Conservation (phyloP, 2,797 vertebrate genomes). For the Melanotaenia trifasciata region DNA sequence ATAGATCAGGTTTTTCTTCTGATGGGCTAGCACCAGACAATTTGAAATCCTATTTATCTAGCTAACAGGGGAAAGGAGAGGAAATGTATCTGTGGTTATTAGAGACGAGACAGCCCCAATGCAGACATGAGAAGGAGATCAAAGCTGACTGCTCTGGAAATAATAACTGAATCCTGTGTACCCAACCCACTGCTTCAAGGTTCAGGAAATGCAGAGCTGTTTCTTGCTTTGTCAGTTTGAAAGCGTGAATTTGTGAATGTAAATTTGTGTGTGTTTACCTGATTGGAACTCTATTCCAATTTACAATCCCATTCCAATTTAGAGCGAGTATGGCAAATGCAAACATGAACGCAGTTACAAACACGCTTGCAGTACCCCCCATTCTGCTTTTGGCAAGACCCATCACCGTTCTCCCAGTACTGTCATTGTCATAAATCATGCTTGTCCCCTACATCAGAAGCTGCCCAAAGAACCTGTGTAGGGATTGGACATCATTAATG, state of each 20-base stretch:
- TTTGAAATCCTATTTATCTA: slow-evolving; percentile 79
- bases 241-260: slow-evolving; percentile 8
- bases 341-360: slow-evolving; percentile 57
- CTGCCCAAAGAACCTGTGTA: slow-evolving; percentile 67
- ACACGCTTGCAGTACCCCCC: slow-evolving; percentile 51
- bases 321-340: slow-evolving; percentile 59
- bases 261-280: slow-evolving; percentile 42
- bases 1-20: slow-evolving; percentile 73
- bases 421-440: slow-evolving; percentile 77
- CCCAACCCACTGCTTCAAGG: slow-evolving; percentile 56
- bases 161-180: slow-evolving; percentile 72
- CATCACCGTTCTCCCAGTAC: slow-evolving; percentile 64
- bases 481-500: slow-evolving; percentile 74
- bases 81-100: slow-evolving; percentile 75
- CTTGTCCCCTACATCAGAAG: slow-evolving; percentile 69
- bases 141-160: slow-evolving; percentile 72
- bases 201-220: slow-evolving; percentile 48
- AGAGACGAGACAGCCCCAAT: slow-evolving; percentile 70
- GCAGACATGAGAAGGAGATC: slow-evolving; percentile 73
- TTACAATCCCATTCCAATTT: slow-evolving; percentile 57
- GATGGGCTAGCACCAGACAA: slow-evolving; percentile 71
- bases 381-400: slow-evolving; percentile 68
- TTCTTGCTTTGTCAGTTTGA: slow-evolving; percentile 42
- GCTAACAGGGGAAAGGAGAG: slow-evolving; percentile 67
- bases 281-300: slow-evolving; percentile 47